A percentile compares a stretch with the other conserved stretches of the same genome.
Evolutionary conservation across 2,797 vertebrate species (phyloP).

Genomic region (Distichodus sexfasciatus): DNA sequence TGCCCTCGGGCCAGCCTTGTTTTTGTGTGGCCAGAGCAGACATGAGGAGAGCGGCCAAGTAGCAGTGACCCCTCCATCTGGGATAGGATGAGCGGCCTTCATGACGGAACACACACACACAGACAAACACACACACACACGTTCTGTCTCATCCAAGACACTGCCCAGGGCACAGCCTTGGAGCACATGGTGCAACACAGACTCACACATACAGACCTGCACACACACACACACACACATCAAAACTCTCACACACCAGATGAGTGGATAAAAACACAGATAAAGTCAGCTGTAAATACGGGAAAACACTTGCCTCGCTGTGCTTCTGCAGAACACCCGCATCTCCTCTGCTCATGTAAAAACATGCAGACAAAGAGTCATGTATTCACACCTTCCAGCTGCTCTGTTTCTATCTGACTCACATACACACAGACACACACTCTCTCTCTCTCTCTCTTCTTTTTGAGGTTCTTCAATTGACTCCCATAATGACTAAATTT

Average conservation of each 20-base stretch:
- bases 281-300: conserved; percentile 2
- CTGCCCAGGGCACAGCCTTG: neutral
- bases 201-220: neutral
- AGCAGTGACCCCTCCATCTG: conserved; percentile 74
- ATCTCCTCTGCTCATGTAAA: neutral
- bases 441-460: conserved; percentile 52
- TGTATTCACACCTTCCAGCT: conserved; percentile 11
- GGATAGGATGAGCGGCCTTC: conserved; percentile 49
- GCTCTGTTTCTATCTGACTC: conserved; percentile 46
- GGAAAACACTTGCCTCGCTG: neutral
- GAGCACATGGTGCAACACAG: neutral
- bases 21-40: conserved; percentile 70
- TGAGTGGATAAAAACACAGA: neutral
- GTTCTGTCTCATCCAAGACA: neutral
- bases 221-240: conserved; percentile 2
- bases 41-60: conserved; percentile 70
- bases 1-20: conserved; percentile 67
- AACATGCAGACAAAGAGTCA: conserved; percentile 18
- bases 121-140: conserved; percentile 42
- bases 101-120: conserved; percentile 53
- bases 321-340: neutral
- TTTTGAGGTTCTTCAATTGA: too few species aligned
- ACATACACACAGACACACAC: conserved; percentile 45
- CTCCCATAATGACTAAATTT: too few species aligned
- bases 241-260: neutral